These are phyloP conservation scores for Pygathrix nemaeus DNA, from an alignment of 2,113 vertebrate genomes.

Conservation along the genomic window DNA sequence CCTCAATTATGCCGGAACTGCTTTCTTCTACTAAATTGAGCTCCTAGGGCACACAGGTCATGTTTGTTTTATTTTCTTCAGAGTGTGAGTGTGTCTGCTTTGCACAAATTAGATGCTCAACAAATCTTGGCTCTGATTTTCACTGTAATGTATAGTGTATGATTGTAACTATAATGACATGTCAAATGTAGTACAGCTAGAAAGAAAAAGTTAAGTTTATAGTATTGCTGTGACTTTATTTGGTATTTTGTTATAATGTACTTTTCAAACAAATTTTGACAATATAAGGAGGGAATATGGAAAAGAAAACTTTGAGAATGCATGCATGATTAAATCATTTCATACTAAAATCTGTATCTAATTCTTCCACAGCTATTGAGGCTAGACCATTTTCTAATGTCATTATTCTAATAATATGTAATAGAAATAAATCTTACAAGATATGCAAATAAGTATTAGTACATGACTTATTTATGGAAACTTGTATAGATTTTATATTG, in stretches of 20 bases:
- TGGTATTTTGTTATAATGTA: neutral
- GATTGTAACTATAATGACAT: neutral
- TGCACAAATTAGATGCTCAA: neutral
- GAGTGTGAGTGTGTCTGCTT: neutral
- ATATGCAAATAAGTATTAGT: slow-evolving; percentile 48
- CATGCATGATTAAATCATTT: neutral
- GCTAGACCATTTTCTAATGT: slow-evolving; percentile 11
- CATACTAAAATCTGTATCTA: neutral
- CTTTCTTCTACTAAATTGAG: neutral
- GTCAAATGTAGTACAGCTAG: neutral
- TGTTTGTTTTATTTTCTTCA: neutral
- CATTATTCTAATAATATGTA: neutral
- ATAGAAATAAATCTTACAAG: neutral
- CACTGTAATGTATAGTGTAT: neutral
- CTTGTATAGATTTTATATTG: slow-evolving; percentile 53
- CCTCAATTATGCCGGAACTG: neutral
- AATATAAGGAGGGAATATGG: neutral
- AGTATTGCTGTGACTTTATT: neutral
- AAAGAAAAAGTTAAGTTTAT: slow-evolving; percentile 5
- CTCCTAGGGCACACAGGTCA: neutral
- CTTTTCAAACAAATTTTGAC: neutral
- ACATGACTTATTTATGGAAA: neutral
- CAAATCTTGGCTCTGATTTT: neutral
- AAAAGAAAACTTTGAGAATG: slow-evolving; percentile 6
- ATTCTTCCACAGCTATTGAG: neutral